Evolutionary conservation across 2,888 invertebrate species (phyloP), one percentile per base, ranked within the genome.

Genomic region (Paralinhomoeus sp.): DNA sequence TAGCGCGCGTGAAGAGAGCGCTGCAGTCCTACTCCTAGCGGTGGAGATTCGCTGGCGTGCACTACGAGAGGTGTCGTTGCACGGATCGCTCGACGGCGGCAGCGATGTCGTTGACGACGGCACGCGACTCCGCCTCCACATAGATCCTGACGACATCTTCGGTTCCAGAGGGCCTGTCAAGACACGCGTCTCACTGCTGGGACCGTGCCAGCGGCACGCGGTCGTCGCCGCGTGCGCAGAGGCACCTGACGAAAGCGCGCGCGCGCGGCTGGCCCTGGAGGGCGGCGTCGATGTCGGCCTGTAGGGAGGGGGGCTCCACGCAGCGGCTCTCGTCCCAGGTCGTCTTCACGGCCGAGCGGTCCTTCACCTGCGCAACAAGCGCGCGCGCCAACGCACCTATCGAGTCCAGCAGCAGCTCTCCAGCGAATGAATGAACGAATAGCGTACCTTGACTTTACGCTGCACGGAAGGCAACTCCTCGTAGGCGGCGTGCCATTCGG

Each of bases 81-180:
- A n/a, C n/a, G n/a, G n/a, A n/a, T n/a, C n/a, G n/a, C n/a, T n/a
- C n/a, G n/a, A n/a, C n/a, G n/a, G n/a, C n/a, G n/a, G n/a, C n/a
- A n/a, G n/a, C n/a, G n/a, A n/a, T n/a, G n/a, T n/a, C n/a, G n/a
- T n/a, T n/a, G n/a, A n/a, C n/a, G n/a, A n/a, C n/a, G n/a, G n/a
- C n/a, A n/a, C n/a, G n/a, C n/a, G n/a, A n/a, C n/a, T 45, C 42
- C 3, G 54, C 84, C 66, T 99, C 97, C 0, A 89, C 85, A 65
- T 93, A 99, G 0, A 99, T 79, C 48, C 97, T 71, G 2, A 97
- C 80, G 15, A 91, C 72, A 64, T 97, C 87, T 67, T 99, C 97
- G 0, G 97, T 97, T 12, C 97, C 97, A 0, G 93, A 93, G 0
- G 97, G 78, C 40, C 91, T 74, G 49, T 34, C 60, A 53, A 23